phyloP scores from a whole-genome alignment of 2,113 vertebrate species.

The Peromyscus maniculatus region DNA sequence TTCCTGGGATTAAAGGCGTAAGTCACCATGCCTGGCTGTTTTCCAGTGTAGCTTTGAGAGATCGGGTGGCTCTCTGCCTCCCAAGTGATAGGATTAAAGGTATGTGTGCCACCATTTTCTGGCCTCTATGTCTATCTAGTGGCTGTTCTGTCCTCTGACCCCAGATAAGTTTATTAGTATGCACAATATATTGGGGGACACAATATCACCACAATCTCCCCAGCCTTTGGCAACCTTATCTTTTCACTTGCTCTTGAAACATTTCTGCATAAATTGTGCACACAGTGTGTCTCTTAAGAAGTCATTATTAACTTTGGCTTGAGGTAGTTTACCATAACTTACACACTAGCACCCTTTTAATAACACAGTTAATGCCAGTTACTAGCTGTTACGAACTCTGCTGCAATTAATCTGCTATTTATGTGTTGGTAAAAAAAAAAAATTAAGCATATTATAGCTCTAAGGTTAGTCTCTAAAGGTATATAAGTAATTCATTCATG shows the following conservation, averaged over 20 bases:
- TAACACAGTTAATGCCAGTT: neutral
- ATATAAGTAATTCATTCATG: neutral
- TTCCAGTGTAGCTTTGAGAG: too few relatives aligned
- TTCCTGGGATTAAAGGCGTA: too few relatives aligned
- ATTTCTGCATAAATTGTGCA: neutral
- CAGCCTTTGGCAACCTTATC: too few relatives aligned
- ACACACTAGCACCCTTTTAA: neutral
- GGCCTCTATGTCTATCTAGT: too few relatives aligned
- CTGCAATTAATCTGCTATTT: neutral
- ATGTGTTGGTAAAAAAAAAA: neutral
- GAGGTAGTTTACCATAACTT: neutral
- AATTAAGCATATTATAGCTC: neutral
- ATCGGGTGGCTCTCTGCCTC: too few relatives aligned
- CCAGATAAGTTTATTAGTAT: too few relatives aligned
- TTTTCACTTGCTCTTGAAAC: neutral
- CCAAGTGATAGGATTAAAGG: too few relatives aligned
- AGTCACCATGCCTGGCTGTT: too few relatives aligned
- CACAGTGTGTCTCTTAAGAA: neutral
- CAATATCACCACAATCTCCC: too few relatives aligned
- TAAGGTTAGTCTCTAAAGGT: neutral
- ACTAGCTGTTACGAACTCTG: neutral
- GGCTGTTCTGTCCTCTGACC: too few relatives aligned
- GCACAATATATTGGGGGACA: too few relatives aligned
- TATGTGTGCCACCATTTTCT: too few relatives aligned
- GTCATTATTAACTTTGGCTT: neutral